Base-by-base conservation (phyloP, 2,888 invertebrate species). In the Acrobasis consociella region DNA sequence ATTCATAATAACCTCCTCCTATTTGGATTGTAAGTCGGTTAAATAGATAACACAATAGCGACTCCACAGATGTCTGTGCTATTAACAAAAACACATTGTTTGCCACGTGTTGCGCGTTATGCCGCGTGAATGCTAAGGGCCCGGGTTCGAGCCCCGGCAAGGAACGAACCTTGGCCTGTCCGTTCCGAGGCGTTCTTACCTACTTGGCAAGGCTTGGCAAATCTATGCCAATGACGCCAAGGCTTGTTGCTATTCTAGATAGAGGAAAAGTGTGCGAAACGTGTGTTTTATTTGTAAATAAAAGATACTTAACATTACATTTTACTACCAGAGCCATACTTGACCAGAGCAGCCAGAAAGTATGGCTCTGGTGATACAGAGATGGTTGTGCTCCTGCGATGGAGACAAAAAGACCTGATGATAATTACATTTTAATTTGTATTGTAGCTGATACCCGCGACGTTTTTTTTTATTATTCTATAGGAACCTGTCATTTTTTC, bases 101-200 rank as follows among this genome's bases (percentile, higher is more conserved):
- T 80, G 87, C 83, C 91, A 92, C 91, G 91, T 91, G 91, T 90
- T 86, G 77, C 72, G 82, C 80, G 81, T 85, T 87, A 86, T 83
- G 86, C 78, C 72, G 73, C 73, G 69, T 83, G 90, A 85, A 89
- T 89, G 82, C 82, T 82, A 83, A 83, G 83, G 80, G 77, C 78
- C 70, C 71, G 72, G 80, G 82, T 86, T 86, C 79, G 82, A 78
- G 64, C 76, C 87, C 76, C 64, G 65, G 72, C 75, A 67, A 68
- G 75, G 72, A 49, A 65, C n/a, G n/a, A n/a, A n/a, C n/a, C n/a
- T 67, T 62, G 66, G 64, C 62, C 37, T 42, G 55, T 38, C 55
- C 62, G 13, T 55, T 38, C 49, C 17, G 11, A 55, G 61, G 22
- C 3, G 22, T 22, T 22, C 22, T 51, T 39, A 46, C 51, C 42